Evolutionary conservation across 2,113 vertebrate genomes (phyloP).

Genomic region (Ariopsis seemanni): DNA sequence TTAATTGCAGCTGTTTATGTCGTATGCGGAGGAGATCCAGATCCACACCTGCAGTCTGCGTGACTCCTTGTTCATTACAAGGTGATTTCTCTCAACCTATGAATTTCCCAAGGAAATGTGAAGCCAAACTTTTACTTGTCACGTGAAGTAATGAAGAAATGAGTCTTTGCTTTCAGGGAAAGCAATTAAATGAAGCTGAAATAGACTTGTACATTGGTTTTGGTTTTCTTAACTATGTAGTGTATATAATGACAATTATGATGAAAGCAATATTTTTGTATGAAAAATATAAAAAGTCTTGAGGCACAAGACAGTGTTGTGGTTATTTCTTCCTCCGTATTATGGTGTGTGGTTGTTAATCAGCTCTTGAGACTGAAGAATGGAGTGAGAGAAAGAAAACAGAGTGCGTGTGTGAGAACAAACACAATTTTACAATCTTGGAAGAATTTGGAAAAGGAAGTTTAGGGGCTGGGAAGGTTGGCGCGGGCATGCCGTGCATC

Average conservation of each 20-base stretch:
- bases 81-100: constrained; percentile 27
- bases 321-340: constrained; percentile 5
- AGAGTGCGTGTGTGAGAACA: constrained; percentile 31
- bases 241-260: constrained; percentile 48
- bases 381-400: neutral
- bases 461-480: constrained; percentile 26
- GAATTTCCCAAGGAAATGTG: constrained; percentile 64
- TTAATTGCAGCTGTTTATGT: neutral
- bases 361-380: neutral
- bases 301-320: constrained; percentile 21
- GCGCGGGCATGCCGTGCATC: constrained; percentile 36
- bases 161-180: constrained; percentile 88
- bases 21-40: neutral
- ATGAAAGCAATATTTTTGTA: constrained; percentile 62
- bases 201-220: constrained; percentile 35
- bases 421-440: constrained; percentile 47
- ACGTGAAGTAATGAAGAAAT: constrained; percentile 66
- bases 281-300: constrained; percentile 51
- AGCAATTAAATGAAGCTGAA: constrained; percentile 65
- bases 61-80: constrained; percentile 28
- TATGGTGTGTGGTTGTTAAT: neutral
- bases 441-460: constrained; percentile 25
- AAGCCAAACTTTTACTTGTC: constrained; percentile 53
- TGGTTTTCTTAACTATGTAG: constrained; percentile 45
- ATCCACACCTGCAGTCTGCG: neutral